phyloP scores from a whole-genome alignment of 2,797 vertebrate genomes.

The Acanthurus tractus region DNA sequence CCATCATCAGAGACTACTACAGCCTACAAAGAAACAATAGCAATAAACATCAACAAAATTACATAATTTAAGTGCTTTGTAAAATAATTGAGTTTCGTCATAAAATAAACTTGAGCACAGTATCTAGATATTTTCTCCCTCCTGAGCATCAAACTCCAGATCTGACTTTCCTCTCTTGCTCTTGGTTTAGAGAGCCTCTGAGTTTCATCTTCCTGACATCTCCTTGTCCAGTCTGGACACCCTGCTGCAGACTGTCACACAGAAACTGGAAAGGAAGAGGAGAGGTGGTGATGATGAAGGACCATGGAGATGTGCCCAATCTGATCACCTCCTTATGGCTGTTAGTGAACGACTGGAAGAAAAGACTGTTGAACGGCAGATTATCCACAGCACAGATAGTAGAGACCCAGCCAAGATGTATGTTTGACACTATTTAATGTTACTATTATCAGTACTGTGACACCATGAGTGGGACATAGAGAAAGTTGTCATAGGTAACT shows the following conservation, averaged over 20 bases:
- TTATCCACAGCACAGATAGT: neutral
- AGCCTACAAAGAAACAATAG: neutral
- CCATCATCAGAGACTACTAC: no score
- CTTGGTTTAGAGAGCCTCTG: constrained; percentile 39
- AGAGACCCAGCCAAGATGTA: neutral
- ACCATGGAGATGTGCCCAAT: constrained; percentile 5
- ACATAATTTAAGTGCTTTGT: no score
- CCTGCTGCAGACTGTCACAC: constrained; percentile 64
- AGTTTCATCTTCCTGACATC: constrained; percentile 64
- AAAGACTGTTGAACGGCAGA: neutral
- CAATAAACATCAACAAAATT: no score
- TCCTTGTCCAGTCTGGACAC: constrained; percentile 59
- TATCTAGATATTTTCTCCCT: no score
- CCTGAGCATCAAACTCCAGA: no score
- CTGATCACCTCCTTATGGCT: constrained; percentile 30
- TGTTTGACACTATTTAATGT: neutral
- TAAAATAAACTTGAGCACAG: no score
- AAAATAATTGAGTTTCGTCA: no score
- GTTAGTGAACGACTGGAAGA: constrained; percentile 28
- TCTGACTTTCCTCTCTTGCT: neutral
- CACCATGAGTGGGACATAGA: neutral
- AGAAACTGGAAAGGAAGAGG: constrained; percentile 51
- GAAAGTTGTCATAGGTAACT: neutral
- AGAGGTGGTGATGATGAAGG: constrained; percentile 22
- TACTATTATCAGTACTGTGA: neutral